Evolutionary conservation across 2,888 invertebrate genomes (phyloP), one percentile per base, ranked within the genome.

Genomic region (Ophion obscuratus): DNA sequence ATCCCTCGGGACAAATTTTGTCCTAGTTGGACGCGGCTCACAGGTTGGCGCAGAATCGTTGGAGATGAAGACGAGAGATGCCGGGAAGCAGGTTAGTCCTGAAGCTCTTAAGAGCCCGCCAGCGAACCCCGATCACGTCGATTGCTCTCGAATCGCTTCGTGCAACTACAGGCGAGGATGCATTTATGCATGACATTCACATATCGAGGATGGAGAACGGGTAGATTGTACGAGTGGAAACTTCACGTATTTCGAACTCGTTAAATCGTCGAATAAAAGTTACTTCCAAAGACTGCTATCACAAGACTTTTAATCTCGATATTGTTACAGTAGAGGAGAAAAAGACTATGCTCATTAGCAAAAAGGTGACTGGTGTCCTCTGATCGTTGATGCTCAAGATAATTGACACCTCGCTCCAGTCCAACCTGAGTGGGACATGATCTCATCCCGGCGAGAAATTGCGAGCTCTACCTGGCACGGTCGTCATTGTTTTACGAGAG

Each of bases 1-100:
- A 88, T 91, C 92, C 91, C 92, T 86, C 83, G 89, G 90, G 92
- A 90, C 89, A 90, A 89, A 91, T 92, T 87, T 89, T 87, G 90
- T 89, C 90, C 89, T 90, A 87, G 89, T 91, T 89, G 90, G 89
- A 91, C 87, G 88, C 84, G 88, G 88, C 90, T 91, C 89, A 89
- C 91, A 89, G 91, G 91, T 92, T 92, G 91, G 90, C 91, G 89
- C 80, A 77, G 83, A 79, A 81, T 66, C 78, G 86, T 74, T 70
- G 74, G 78, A 75, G 81, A 81, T 81, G 77, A 77, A 53, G 83
- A 74, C 73, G 80, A 83, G 85, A 84, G 70, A 81, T 66, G 75
- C 75, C 76, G 81, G 61, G 73, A 67, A 68, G 68, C 83, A 75
- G 59, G 81, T 74, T 70, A 61, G 80, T 74, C 74, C 78, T 78